A percentile compares a stretch with the other conserved stretches of the same genome.
phyloP scores from a whole-genome alignment of 2,888 invertebrate genomes.

The Malthinus flaveolus region DNA sequence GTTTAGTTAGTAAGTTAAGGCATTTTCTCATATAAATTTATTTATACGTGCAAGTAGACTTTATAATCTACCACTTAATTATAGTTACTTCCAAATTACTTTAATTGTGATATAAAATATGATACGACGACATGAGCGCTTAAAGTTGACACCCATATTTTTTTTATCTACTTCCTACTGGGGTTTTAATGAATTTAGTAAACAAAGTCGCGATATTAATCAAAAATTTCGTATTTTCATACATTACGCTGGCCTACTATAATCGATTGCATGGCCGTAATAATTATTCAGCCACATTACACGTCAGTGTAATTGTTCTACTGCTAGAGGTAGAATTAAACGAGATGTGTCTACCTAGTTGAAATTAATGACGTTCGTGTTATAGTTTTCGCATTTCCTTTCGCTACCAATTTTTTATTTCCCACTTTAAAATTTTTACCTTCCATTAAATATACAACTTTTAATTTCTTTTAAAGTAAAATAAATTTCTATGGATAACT shows the following conservation, averaged over 20 bases:
- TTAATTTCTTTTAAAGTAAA: too few relatives aligned
- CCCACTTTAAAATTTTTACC: background rate
- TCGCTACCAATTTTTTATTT: too few relatives aligned
- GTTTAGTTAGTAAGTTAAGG: conserved; percentile 40
- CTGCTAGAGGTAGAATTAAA: conserved; percentile 39
- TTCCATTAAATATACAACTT: background rate
- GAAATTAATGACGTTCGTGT: conserved; percentile 26
- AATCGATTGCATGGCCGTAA: background rate
- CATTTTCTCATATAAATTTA: conserved; percentile 14
- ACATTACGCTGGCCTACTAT: too few relatives aligned
- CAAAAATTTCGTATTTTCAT: too few relatives aligned
- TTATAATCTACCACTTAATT: conserved; percentile 4
- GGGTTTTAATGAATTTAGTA: too few relatives aligned
- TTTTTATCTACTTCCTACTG: too few relatives aligned
- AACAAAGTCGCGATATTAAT: too few relatives aligned
- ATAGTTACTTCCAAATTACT: conserved; percentile 1
- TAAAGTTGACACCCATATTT: too few relatives aligned
- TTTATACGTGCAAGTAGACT: background rate
- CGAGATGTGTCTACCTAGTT: conserved; percentile 18
- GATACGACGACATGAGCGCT: too few relatives aligned
- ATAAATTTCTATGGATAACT: background rate
- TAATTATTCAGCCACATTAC: conserved; percentile 46
- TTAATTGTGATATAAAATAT: background rate
- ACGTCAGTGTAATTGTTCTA: conserved; percentile 43
- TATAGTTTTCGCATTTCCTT: too few relatives aligned